Conservation (phyloP, 2,888 invertebrate genomes). For the Oscheius myriophilus region DNA sequence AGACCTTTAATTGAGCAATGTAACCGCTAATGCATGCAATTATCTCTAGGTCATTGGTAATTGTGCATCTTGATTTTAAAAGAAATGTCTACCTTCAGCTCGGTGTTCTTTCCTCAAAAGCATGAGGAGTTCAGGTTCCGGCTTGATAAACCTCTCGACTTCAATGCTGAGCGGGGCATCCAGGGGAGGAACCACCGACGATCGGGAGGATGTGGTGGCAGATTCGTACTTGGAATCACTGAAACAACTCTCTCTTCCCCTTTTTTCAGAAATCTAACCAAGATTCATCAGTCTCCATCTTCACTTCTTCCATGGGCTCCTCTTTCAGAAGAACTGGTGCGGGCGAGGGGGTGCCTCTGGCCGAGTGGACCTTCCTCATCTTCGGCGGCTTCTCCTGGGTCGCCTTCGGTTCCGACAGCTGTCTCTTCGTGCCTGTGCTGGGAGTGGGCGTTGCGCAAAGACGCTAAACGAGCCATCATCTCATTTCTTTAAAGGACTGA, state of each 20-base stretch:
- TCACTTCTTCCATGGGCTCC: constrained; percentile 10
- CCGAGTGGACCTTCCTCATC: too few relatives aligned
- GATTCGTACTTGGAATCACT: background rate
- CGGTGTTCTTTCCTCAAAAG: constrained; percentile 3
- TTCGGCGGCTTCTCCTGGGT: too few relatives aligned
- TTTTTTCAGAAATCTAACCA: too few relatives aligned
- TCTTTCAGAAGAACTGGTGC: constrained; percentile 12
- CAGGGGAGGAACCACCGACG: background rate
- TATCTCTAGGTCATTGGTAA: too few relatives aligned
- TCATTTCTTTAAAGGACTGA: background rate
- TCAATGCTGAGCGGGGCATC: constrained; percentile 22
- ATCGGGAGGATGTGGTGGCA: too few relatives aligned
- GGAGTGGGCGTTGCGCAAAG: too few relatives aligned
- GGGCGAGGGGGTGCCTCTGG: constrained; percentile 5
- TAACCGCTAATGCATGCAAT: too few relatives aligned
- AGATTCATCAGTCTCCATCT: constrained; percentile 5
- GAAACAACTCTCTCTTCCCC: background rate
- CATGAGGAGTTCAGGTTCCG: constrained; percentile 11
- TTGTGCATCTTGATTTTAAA: too few relatives aligned
- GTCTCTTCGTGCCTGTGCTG: too few relatives aligned
- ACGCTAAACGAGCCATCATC: too few relatives aligned
- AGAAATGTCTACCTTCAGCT: constrained; percentile 1
- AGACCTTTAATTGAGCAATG: background rate
- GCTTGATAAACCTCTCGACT: background rate
- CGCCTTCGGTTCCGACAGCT: too few relatives aligned